Percentiles rank a stretch among this genome's conserved stretches.
Evolutionary conservation across 2,797 vertebrate genomes (phyloP).

Genomic region (Intellagama lesueurii): DNA sequence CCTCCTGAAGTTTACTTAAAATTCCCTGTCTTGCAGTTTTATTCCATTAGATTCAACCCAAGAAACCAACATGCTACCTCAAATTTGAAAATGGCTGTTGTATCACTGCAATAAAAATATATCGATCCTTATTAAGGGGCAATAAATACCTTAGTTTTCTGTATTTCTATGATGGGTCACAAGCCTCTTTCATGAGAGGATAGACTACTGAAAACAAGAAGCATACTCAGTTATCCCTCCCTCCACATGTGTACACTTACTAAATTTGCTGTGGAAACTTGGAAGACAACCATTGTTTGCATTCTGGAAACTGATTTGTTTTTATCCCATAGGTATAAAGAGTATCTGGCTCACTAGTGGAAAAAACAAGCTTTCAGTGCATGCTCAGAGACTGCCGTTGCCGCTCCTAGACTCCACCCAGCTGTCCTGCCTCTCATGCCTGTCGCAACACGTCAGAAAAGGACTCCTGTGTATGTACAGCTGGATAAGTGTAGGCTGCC

Average conservation of each 20-base stretch:
- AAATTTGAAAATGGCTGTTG: too few relatives aligned
- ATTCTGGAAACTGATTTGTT: not conserved
- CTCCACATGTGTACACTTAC: not conserved
- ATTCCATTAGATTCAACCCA: too few relatives aligned
- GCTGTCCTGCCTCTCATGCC: not conserved
- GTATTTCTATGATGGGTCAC: not conserved
- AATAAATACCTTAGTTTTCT: not conserved
- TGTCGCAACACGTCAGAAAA: not conserved
- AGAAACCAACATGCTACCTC: too few relatives aligned
- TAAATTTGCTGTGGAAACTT: not conserved
- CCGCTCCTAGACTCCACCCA: not conserved
- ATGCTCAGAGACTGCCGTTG: not conserved
- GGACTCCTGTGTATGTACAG: too few relatives aligned
- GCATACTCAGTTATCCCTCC: not conserved
- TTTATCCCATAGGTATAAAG: not conserved
- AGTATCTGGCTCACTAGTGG: not conserved
- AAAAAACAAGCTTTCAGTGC: not conserved
- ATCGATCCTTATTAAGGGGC: too few relatives aligned
- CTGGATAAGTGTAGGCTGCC: not conserved
- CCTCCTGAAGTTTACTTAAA: too few relatives aligned
- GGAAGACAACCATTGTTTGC: not conserved
- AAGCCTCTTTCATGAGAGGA: not conserved
- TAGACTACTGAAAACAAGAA: not conserved
- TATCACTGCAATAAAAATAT: too few relatives aligned
- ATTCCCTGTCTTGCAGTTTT: too few relatives aligned